Evolutionary conservation across 2,888 invertebrate genomes (phyloP), one percentile per base, ranked within the genome.

Genomic region (Noctuana brunneofusca): DNA sequence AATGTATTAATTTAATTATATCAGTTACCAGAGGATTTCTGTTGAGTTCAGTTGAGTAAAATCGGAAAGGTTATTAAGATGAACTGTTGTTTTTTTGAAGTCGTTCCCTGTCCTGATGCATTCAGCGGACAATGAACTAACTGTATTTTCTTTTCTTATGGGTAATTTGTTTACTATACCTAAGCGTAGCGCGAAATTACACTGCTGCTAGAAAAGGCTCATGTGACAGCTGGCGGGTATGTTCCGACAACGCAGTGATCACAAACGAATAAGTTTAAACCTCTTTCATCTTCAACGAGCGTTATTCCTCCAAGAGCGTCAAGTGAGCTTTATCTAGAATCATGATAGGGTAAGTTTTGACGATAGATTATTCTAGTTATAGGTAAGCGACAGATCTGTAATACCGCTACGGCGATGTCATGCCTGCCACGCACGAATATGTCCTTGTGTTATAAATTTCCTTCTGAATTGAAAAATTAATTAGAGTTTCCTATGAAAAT

Each of bases 31-130:
- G 80, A 83, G 76, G 74, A 83, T 78, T 86, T 90, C 84, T 90
- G 89, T 91, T 89, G 80, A 74, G 83, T 82, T 87, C 79, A 84
- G 79, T 87, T 87, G 87, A 91, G 90, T 91, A 91, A 91, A 90
- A 79, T 81, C 77, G 81, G 82, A 83, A 79, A 76, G 84, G 82
- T 84, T 83, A 65, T 84, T 83, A 81, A 71, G 78, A 86, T 81
- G 76, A 83, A 79, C 79, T 69, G 89, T 89, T 89, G 90, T 90
- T 90, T 90, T 89, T 76, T 90, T 87, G 74, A 70, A 76, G 49
- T 78, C 72, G 78, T 81, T 80, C 87, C 87, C 85, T 81, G 75
- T 76, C 81, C 80, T 76, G 48, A 48, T n/a, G 20, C 22, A 48
- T n/a, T 48, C 6, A 24, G 48, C 20, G 48, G 48, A 22, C 22